A percentile compares a stretch with the other conserved stretches of the same genome.
Evolutionary conservation across 1,140 invertebrate species (phyloP).

Genomic region (Drosophila bipectinata): DNA sequence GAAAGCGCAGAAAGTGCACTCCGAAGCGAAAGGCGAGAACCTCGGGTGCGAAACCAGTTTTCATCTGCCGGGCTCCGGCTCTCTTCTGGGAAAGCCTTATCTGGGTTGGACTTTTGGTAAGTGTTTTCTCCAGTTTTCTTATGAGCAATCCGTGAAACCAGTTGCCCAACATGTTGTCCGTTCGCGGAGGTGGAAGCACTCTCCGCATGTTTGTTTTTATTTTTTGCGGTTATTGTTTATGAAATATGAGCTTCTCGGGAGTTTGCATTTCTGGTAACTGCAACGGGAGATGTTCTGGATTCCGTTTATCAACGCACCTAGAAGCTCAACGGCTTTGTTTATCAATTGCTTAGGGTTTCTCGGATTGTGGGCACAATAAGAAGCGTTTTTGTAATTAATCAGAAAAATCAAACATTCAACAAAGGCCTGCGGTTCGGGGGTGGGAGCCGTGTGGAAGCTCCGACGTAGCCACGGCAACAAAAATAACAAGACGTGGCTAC

Average conservation of each 20-base stretch:
- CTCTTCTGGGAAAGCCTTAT: conserved; percentile 24
- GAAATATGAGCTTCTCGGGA: conserved; percentile 28
- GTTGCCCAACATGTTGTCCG: conserved; percentile 42
- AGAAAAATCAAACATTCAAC: conserved; percentile 55
- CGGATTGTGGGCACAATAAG: conserved; percentile 21
- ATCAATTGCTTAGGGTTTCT: conserved; percentile 24
- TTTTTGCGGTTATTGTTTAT: conserved; percentile 19
- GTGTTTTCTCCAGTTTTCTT: conserved; percentile 59
- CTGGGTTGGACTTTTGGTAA: conserved; percentile 27
- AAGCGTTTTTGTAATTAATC: conserved; percentile 42
- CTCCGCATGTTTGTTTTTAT: conserved; percentile 11
- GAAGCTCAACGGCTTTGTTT: conserved; percentile 21
- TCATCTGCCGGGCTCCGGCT: conserved; percentile 1
- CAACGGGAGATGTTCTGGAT: conserved; percentile 14
- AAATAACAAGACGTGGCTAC: conserved; percentile 8
- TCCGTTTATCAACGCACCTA: conserved; percentile 8
- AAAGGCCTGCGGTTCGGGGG: conserved; percentile 47
- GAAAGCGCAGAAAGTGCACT: conserved; percentile 43
- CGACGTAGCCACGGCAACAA: conserved; percentile 60
- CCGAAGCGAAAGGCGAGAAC: conserved; percentile 25
- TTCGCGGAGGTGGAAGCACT: background rate
- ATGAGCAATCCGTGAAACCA: conserved; percentile 64
- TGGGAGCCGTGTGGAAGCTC: conserved; percentile 11
- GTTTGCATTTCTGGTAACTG: conserved; percentile 30
- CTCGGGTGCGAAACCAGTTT: conserved; percentile 62